A percentile compares a stretch with the other conserved stretches of the same genome.
These are phyloP conservation scores for Blastobasis adustella DNA, from an alignment of 2,888 invertebrate genomes.

Conservation along the genomic window DNA sequence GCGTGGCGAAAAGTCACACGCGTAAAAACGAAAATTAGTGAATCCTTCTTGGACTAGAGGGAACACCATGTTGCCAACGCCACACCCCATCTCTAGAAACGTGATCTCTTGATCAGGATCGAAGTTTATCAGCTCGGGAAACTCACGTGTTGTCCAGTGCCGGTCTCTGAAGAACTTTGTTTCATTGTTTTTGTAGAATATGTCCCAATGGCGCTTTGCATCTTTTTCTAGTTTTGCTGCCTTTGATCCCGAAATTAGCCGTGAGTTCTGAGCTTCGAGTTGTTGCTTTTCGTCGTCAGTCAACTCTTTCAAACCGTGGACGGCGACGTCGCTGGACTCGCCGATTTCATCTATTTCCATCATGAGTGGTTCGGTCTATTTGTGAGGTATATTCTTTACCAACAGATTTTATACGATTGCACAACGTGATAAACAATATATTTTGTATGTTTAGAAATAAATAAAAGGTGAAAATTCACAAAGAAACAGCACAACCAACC, in stretches of 20 bases:
- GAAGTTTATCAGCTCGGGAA: constrained; percentile 82
- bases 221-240: constrained; percentile 86
- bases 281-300: constrained; percentile 76
- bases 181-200: constrained; percentile 96
- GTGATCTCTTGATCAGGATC: constrained; percentile 71
- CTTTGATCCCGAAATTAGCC: constrained; percentile 77
- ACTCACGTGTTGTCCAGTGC: constrained; percentile 97
- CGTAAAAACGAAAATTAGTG: constrained; percentile 80
- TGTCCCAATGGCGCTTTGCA: constrained; percentile 94
- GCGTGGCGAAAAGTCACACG: constrained; percentile 94
- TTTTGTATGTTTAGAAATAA: neutral
- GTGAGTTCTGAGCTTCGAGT: constrained; percentile 79
- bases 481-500: neutral
- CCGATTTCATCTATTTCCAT: constrained; percentile 53
- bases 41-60: constrained; percentile 89
- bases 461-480: neutral
- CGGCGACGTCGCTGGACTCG: constrained; percentile 38
- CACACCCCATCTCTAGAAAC: constrained; percentile 92
- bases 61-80: constrained; percentile 97
- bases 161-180: constrained; percentile 95
- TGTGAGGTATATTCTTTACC: neutral
- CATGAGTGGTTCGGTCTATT: constrained; percentile 12
- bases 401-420: neutral
- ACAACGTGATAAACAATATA: neutral
- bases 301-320: constrained; percentile 67